Base-by-base conservation (phyloP, 2,888 invertebrate genomes). In the Eurois occulta region DNA sequence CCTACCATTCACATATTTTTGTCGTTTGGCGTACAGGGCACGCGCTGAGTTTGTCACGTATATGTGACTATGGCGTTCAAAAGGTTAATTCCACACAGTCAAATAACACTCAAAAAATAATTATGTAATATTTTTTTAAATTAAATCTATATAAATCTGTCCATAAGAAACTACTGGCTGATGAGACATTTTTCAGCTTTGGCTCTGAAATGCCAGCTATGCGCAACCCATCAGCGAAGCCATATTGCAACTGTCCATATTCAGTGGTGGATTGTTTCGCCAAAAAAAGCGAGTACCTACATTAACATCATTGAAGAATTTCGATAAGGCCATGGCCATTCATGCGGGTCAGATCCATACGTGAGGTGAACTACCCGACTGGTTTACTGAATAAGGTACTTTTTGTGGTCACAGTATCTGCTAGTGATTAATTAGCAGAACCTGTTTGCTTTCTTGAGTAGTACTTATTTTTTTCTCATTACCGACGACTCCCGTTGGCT, bases 401-500 rank as follows among this genome's bases (percentile, higher is more conserved):
- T 64, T 64, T 64, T 64, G 13, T 43, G 41, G 69, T 70, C 46
- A n/a, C 55, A 62, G n/a, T 52, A 10, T 28, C 71, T 32, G 62
- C 28, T 18, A 55, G 0, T 16, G 62, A 21, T 35, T 35, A 46
- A 32, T 46, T 65, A 35, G n/a, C 72, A 32, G 24, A 58, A 48
- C 55, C 35, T 18, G 55, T 68, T 55, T 21, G 32, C 32, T n/a
- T 43, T 32, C 11, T 41, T 41, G 0, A 13, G 0, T 35, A 13
- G 1, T 32, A n/a, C 6, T 13, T 21, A 21, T 41, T 38, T 55
- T 65, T 52, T 38, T 48, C 21, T 48, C 5, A 13, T 52, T 10
- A 6, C 8, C 5, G 18, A 65, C 6, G 64, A 62, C 35, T 70
- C 32, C 13, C 32, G n/a, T 75, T 77, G 32, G 80, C 85, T 85